Base-by-base conservation (phyloP, 2,888 invertebrate genomes). In the Gerris lacustris region DNA sequence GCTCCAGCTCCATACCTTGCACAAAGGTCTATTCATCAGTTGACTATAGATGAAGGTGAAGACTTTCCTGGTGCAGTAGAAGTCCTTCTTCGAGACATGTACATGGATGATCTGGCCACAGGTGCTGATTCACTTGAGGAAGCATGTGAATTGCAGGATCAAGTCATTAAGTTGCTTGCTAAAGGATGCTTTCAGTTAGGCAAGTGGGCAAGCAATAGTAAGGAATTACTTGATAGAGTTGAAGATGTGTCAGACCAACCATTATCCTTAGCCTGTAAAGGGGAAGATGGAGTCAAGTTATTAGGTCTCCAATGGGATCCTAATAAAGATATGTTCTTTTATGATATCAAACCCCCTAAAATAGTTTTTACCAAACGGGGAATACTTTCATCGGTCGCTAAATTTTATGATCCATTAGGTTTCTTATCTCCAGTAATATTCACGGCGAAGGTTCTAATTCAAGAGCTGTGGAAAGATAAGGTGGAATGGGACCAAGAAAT, bases 21-120 rank as follows among this genome's bases (percentile, higher is more conserved):
- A 6, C 70, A 70, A 7, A 45, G 74, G 62, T 72, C 72, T 43
- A 43, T 76, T 6, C 67, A 74, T 43, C 76, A 76, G 64, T 66
- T 77, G 44, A 74, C 73, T 2, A 5, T 68, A 0, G 74, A 76
- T 66, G 76, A 75, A 63, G 55, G 70, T 55, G 45, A 63, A 6
- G 66, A 45, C 0, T 76, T 68, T 68, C 75, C 76, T 17, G 5
- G 11, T 11, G 75, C 75, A n/a, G 67, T 75, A 0, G 6, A 68
- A 31, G 72, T 69, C 7, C n/a, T 76, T 11, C n/a, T 11, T 6
- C 43, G 68, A 6, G 73, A 76, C 66, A 73, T 75, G 6, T 77
- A 77, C 44, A 74, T 78, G 6, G 76, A 78, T 70, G 77, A 77
- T 72, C 45, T 76, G 0, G 64, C 75, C n/a, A 70, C 75, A 5